Base-by-base conservation (phyloP, 2,113 vertebrate genomes). In the Oxygymnocypris stewartii region DNA sequence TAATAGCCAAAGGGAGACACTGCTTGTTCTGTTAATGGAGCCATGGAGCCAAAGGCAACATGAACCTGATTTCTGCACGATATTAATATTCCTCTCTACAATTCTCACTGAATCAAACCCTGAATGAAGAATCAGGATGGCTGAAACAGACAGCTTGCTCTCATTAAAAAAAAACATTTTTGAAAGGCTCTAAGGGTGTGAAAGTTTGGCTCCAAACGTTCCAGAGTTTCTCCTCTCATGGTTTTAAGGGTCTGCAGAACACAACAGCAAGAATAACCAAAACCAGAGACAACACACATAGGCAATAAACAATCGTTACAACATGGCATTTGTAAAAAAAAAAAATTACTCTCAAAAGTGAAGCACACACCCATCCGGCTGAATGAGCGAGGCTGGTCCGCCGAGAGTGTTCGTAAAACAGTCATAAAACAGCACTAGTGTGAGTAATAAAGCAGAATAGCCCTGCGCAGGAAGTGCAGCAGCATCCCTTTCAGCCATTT, bases 391-490 rank as follows among this genome's bases (percentile, higher is more conserved):
- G 42, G 63, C 8, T 6, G 25, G 44, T 69, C 1, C 18, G 6
- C 44, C 2, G 16, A 69, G 44, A 35, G 80, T 23, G 63, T 82
- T 71, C 16, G 63, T 82, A 69, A 71, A 82, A 71, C 44, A 2
- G 63, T 82, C 80, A 69, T 82, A 82, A 82, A 82, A 51, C 9
- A 28, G 61, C 42, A 18, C 42, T 67, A 4, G 61, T 82, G 40
- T 31, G 28, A 51, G 80, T 82, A 82, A 82, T 82, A 82, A 82
- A 82, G 63, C 23, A 12, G 40, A 82, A 82, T 8, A 35, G 65
- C 80, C 63, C 25, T 82, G 9, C 63, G 49, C 88, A 91, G 84
- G 91, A 90, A 89, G 89, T 88, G 71, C 61, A 84, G 85, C 74
- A 87, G 81, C 35, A 82, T 89, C 87, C 80, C 84, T 74, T 59